Percentiles rank a stretch among this genome's conserved stretches.
These are phyloP conservation scores for Sarotherodon lohbergeri DNA, from an alignment of 2,113 vertebrate species.

Conservation along the genomic window DNA sequence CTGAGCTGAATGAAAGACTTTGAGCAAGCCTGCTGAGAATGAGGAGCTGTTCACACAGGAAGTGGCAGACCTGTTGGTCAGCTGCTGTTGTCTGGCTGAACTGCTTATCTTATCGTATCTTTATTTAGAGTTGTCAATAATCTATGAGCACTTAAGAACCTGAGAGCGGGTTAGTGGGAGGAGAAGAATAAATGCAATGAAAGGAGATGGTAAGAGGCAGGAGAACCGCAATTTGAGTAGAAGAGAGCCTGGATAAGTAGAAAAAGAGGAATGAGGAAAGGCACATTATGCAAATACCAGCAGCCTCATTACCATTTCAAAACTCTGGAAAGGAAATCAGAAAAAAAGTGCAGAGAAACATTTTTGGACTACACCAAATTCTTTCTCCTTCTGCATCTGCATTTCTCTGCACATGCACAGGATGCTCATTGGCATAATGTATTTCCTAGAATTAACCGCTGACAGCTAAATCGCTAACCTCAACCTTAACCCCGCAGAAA, in stretches of 20 bases:
- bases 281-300: slow-evolving; percentile 57
- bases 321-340: slow-evolving; percentile 47
- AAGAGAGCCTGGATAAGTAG: slow-evolving; percentile 18
- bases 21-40: neutral
- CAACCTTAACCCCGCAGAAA: neutral
- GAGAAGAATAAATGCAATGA: slow-evolving; percentile 6
- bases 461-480: neutral
- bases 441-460: neutral
- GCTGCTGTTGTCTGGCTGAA: slow-evolving; percentile 23
- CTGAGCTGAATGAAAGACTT: slow-evolving; percentile 1
- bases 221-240: slow-evolving; percentile 20
- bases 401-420: neutral
- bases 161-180: neutral
- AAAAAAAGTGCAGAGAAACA: slow-evolving; percentile 23
- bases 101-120: slow-evolving; percentile 36
- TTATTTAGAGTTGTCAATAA: slow-evolving; percentile 63
- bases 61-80: slow-evolving; percentile 28
- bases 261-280: slow-evolving; percentile 25
- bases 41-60: neutral
- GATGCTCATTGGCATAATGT: neutral
- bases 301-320: slow-evolving; percentile 60
- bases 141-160: slow-evolving; percentile 56
- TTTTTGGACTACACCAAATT: slow-evolving; percentile 18
- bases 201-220: neutral
- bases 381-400: neutral